A percentile compares a stretch with the other conserved stretches of the same genome.
phyloP scores from a whole-genome alignment of 2,113 vertebrate genomes.

The Corythornis vintsioides region DNA sequence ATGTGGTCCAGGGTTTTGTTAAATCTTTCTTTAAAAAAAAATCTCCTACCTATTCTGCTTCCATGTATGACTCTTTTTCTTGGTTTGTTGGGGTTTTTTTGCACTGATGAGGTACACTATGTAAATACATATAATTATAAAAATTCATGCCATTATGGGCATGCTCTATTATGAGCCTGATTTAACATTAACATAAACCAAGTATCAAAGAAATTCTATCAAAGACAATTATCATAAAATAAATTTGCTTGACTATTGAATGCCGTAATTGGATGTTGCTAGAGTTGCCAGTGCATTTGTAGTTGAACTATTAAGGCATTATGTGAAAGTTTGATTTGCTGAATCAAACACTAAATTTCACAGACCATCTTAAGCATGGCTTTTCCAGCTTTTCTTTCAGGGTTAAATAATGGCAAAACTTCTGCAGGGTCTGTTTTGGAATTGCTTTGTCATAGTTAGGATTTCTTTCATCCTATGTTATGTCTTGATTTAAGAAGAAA shows the following conservation, averaged over 20 bases:
- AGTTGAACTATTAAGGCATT: background rate
- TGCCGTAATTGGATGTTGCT: background rate
- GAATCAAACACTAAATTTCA: background rate
- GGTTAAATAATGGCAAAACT: background rate
- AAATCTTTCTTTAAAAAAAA: background rate
- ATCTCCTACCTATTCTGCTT: background rate
- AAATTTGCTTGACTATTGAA: background rate
- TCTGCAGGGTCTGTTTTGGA: background rate
- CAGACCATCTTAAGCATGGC: background rate
- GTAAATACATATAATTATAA: background rate
- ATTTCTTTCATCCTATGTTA: background rate
- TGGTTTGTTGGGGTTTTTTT: background rate
- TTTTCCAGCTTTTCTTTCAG: background rate
- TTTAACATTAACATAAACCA: background rate
- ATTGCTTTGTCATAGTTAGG: rapidly evolving
- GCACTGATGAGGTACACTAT: background rate
- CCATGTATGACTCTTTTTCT: background rate
- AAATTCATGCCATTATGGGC: background rate
- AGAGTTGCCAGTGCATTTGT: background rate
- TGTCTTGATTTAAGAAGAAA: background rate
- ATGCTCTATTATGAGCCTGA: background rate
- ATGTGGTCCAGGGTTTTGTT: background rate
- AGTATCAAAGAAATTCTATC: background rate
- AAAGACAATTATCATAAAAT: background rate
- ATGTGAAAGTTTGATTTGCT: background rate